A percentile compares a stretch with the other conserved stretches of the same genome.
phyloP scores from a whole-genome alignment of 2,888 invertebrate species.

The Spatulosminthurus flaviceps region DNA sequence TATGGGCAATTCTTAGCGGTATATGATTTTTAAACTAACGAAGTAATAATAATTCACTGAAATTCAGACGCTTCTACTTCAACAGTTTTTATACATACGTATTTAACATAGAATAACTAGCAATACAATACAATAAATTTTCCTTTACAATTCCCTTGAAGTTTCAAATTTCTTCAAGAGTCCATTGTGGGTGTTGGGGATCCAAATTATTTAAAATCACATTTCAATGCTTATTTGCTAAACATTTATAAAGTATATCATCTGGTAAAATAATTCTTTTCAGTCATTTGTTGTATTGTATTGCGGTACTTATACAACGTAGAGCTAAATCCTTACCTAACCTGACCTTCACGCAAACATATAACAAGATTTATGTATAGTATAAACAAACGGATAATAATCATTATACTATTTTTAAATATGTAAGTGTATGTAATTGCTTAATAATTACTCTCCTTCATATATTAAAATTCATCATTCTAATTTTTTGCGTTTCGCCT shows the following conservation, averaged over 20 bases:
- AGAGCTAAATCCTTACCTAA: slow-evolving; percentile 24
- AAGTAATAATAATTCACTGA: slow-evolving; percentile 1
- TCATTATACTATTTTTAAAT: not conserved
- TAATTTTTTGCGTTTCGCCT: not conserved
- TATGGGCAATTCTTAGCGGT: not conserved
- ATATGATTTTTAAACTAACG: not conserved
- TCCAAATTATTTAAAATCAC: slow-evolving; percentile 43
- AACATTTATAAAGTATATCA: slow-evolving; percentile 44
- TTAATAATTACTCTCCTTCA: not conserved
- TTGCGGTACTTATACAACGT: slow-evolving; percentile 40
- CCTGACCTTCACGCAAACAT: slow-evolving; percentile 16
- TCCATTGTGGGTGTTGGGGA: not conserved
- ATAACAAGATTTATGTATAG: slow-evolving; percentile 16
- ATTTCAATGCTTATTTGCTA: slow-evolving; percentile 41
- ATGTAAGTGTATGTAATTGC: slow-evolving; percentile 6
- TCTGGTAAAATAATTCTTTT: slow-evolving; percentile 47
- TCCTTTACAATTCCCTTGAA: slow-evolving; percentile 25
- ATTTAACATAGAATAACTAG: slow-evolving; percentile 11
- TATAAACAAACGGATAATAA: slow-evolving; percentile 32
- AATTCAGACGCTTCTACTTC: not conserved
- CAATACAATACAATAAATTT: slow-evolving; percentile 51
- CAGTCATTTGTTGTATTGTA: slow-evolving; percentile 51
- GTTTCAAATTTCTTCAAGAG: slow-evolving; percentile 3
- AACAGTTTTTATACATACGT: not conserved
- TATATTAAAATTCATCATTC: slow-evolving; percentile 7